Evolutionary conservation across 2,113 vertebrate species (phyloP).

Genomic region (Fulmarus glacialis): DNA sequence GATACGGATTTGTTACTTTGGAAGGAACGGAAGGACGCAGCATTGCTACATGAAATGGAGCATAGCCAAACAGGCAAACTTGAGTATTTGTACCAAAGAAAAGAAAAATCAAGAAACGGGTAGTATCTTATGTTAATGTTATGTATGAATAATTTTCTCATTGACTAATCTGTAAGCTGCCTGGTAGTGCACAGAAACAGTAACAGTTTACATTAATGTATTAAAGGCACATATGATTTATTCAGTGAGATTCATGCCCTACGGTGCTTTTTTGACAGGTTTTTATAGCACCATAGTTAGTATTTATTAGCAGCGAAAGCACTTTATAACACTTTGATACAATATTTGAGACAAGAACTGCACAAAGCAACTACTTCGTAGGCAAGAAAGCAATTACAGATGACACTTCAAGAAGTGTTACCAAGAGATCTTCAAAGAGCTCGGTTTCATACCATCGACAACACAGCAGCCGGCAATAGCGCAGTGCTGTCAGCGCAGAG

Average conservation of each 20-base stretch:
- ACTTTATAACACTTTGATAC: not conserved
- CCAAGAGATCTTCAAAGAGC: not conserved
- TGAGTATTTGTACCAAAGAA: not conserved
- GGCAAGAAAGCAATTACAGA: not conserved
- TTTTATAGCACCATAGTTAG: not conserved
- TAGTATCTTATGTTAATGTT: not conserved
- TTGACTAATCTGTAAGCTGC: not conserved
- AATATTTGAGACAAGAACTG: not conserved
- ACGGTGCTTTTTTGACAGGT: not conserved
- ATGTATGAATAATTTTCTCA: not conserved
- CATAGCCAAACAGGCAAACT: not conserved
- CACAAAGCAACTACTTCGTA: not conserved
- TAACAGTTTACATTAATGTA: not conserved
- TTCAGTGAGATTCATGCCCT: slow-evolving; percentile 9
- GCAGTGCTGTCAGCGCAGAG: not conserved
- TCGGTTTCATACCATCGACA: rapidly evolving
- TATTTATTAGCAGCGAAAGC: slow-evolving; percentile 16
- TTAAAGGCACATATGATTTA: not conserved
- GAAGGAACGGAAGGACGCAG: not conserved
- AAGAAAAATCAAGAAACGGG: not conserved
- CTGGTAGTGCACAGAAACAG: not conserved
- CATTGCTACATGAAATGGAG: not conserved
- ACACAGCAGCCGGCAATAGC: not conserved
- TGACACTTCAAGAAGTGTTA: not conserved
- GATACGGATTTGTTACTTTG: not conserved